These are phyloP conservation scores for Solea senegalensis DNA, from an alignment of 2,113 vertebrate genomes.

Conservation along the genomic window DNA sequence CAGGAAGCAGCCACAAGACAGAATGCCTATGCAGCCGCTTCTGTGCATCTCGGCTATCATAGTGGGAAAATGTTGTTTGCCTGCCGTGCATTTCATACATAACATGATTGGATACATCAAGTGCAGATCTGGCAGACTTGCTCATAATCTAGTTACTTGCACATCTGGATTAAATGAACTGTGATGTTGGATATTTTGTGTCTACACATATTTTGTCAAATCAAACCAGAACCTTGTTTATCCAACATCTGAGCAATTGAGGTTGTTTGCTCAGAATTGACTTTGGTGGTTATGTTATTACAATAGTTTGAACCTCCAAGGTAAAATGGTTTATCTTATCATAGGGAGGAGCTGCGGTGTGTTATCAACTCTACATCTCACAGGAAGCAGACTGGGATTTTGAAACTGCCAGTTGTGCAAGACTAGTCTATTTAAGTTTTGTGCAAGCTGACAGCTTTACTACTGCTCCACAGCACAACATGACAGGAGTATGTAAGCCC, in stretches of 20 bases:
- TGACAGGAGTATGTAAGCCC: conserved; percentile 44
- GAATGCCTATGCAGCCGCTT: conserved; percentile 54
- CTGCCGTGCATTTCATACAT: conserved; percentile 55
- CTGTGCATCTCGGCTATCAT: conserved; percentile 49
- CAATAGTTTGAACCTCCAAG: conserved; percentile 33
- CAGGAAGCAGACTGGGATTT: conserved; percentile 1
- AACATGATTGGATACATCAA: conserved; percentile 66
- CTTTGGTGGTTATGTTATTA: conserved; percentile 13
- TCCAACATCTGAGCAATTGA: conserved; percentile 35
- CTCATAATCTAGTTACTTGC: conserved; percentile 61
- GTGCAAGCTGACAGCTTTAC: conserved; percentile 36
- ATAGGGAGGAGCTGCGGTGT: background rate
- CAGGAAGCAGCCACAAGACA: conserved; percentile 52
- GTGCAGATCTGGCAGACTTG: conserved; percentile 54
- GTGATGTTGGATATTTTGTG: conserved; percentile 37
- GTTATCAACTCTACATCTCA: conserved; percentile 9
- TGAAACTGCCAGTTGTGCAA: conserved; percentile 6
- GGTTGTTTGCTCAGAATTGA: conserved; percentile 22
- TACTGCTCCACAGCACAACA: conserved; percentile 26
- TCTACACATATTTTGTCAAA: conserved; percentile 51
- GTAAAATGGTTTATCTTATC: conserved; percentile 25
- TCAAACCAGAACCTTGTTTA: conserved; percentile 31
- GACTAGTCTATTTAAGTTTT: conserved; percentile 33
- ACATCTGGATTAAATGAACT: conserved; percentile 65
- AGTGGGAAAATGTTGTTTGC: conserved; percentile 45